These are phyloP conservation scores for Alloplasta piceator DNA, from an alignment of 2,888 invertebrate species.

Conservation along the genomic window DNA sequence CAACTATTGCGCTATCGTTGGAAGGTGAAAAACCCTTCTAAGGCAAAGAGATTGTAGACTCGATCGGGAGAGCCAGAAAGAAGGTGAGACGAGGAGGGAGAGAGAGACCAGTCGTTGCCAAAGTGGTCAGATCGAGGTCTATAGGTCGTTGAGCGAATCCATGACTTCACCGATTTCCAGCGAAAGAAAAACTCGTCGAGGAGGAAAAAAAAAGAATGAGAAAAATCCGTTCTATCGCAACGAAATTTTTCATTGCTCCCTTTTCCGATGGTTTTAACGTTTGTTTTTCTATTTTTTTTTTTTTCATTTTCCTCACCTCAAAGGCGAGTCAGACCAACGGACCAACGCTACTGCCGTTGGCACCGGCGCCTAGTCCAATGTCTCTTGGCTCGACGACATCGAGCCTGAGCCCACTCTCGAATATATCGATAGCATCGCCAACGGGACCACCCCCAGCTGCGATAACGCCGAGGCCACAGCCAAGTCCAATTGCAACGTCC, in stretches of 20 bases:
- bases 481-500: slow-evolving; percentile 80
- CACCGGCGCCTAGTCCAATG: slow-evolving; percentile 84
- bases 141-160: slow-evolving; percentile 56
- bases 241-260: not conserved
- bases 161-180: slow-evolving; percentile 45
- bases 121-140: slow-evolving; percentile 65
- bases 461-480: slow-evolving; percentile 84
- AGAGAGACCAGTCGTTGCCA: slow-evolving; percentile 62
- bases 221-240: not conserved
- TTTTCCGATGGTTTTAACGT: not conserved
- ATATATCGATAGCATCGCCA: slow-evolving; percentile 87
- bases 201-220: not conserved
- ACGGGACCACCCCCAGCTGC: slow-evolving; percentile 85
- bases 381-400: slow-evolving; percentile 87
- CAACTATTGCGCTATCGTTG: slow-evolving; percentile 60
- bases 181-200: slow-evolving; percentile 7
- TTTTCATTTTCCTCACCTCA: slow-evolving; percentile 37
- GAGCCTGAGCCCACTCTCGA: slow-evolving; percentile 87
- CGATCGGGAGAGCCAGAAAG: slow-evolving; percentile 32
- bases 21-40: slow-evolving; percentile 66
- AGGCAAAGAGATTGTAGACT: slow-evolving; percentile 66
- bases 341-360: slow-evolving; percentile 84
- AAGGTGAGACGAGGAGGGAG: slow-evolving; percentile 16
- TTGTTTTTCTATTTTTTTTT: slow-evolving; percentile 31
- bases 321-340: slow-evolving; percentile 80